These are phyloP conservation scores for Crax fasciolata DNA, from an alignment of 2,797 vertebrate genomes.

Conservation along the genomic window DNA sequence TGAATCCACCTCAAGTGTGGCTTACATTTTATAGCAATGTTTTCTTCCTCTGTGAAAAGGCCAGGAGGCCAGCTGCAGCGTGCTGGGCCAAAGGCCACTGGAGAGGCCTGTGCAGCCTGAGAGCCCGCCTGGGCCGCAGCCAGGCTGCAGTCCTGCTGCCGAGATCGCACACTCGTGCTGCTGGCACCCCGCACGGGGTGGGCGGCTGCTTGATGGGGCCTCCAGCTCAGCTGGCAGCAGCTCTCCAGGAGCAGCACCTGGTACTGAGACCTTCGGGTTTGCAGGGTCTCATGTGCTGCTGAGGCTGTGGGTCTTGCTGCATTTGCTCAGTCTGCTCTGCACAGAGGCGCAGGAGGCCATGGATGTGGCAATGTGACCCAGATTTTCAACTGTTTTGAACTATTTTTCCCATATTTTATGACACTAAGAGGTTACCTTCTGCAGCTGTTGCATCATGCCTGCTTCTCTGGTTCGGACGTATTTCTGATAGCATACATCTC, in stretches of 20 bases:
- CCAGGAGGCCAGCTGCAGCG: not conserved
- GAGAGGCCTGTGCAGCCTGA: not conserved
- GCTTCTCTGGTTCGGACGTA: not conserved
- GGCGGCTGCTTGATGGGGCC: not conserved
- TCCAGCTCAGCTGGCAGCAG: not conserved
- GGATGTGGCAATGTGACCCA: fast-evolving
- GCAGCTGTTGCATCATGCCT: fast-evolving
- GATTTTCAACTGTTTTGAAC: not conserved
- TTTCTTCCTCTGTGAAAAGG: not conserved
- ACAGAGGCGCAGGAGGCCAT: fast-evolving
- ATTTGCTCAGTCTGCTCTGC: no score
- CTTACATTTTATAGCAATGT: not conserved
- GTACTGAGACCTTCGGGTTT: not conserved
- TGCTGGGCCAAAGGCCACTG: not conserved
- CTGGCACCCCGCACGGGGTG: not conserved
- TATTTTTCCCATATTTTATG: not conserved
- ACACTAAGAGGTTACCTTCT: not conserved
- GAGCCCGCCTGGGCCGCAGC: not conserved
- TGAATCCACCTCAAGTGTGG: not conserved
- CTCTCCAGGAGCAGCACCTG: not conserved
- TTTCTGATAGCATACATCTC: not conserved
- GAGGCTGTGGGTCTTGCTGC: fast-evolving
- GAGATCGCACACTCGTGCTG: not conserved
- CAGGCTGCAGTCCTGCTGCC: not conserved
- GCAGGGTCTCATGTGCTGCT: fast-evolving